phyloP scores from a whole-genome alignment of 1,140 invertebrate genomes.

The Drosophila nigrodunni region DNA sequence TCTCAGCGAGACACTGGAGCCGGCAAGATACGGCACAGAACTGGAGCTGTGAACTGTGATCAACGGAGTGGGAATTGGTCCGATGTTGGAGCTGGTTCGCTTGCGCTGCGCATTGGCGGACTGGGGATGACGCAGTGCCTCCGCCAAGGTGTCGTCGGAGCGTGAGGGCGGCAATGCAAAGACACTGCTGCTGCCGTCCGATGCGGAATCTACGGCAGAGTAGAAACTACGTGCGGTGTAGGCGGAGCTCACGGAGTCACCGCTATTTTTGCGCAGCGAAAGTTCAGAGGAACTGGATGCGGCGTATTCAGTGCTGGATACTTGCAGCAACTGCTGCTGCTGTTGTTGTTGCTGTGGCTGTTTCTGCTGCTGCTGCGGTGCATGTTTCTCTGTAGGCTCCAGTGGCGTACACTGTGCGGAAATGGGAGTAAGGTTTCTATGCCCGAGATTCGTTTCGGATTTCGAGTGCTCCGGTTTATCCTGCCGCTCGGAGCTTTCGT shows the following conservation, averaged over 20 bases:
- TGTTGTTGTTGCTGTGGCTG: conserved; percentile 63
- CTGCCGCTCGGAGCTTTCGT: conserved; percentile 74
- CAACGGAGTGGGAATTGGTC: conserved; percentile 54
- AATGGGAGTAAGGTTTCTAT: conserved; percentile 77
- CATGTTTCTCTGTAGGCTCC: conserved; percentile 24
- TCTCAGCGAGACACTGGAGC: conserved; percentile 76
- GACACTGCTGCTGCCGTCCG: conserved; percentile 63
- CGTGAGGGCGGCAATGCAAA: conserved; percentile 89
- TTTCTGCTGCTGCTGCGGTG: conserved; percentile 28
- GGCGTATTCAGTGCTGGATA: conserved; percentile 81
- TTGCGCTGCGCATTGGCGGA: conserved; percentile 69
- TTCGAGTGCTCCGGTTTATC: conserved; percentile 89
- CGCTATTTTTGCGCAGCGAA: conserved; percentile 88
- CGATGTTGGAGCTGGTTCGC: conserved; percentile 85
- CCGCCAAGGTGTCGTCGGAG: conserved; percentile 91
- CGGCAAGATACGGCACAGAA: conserved; percentile 74
- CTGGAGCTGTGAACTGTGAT: conserved; percentile 74
- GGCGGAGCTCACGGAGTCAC: conserved; percentile 85
- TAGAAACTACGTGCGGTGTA: conserved; percentile 77
- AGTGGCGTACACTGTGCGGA: conserved; percentile 7
- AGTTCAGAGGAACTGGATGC: conserved; percentile 83
- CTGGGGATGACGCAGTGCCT: conserved; percentile 83
- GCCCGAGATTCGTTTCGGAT: conserved; percentile 91
- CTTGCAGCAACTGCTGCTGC: conserved; percentile 85
- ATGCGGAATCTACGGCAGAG: conserved; percentile 66